Percentiles rank a stretch among this genome's conserved stretches.
Conservation (phyloP, 2,797 vertebrate species). For the Pangasius macronema region DNA sequence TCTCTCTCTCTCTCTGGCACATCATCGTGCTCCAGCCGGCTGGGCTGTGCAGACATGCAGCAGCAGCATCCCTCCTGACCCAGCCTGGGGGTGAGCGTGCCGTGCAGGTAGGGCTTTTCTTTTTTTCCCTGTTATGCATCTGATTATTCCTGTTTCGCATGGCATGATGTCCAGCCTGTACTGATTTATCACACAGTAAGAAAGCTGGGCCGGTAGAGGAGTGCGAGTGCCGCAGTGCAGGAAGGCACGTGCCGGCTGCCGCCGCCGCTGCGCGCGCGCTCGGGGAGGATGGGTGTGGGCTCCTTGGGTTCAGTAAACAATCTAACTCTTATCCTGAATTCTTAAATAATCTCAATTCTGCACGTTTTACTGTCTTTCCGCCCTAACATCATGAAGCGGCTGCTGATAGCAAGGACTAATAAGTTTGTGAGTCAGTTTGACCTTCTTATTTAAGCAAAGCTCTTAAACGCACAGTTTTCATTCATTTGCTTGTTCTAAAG, state of each 20-base stretch:
- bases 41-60: background rate
- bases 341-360: background rate
- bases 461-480: background rate
- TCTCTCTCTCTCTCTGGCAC: no score
- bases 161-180: background rate
- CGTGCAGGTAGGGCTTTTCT: background rate
- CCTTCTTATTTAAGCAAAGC: background rate
- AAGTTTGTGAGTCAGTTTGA: background rate
- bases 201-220: background rate
- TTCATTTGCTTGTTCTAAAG: no score
- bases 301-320: no score
- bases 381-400: background rate
- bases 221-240: constrained; percentile 14
- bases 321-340: background rate
- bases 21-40: background rate
- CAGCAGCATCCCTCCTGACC: background rate
- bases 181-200: background rate
- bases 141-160: no score
- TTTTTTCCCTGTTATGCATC: background rate
- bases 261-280: background rate
- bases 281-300: background rate
- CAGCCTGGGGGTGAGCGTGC: background rate
- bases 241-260: background rate
- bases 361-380: background rate
- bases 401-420: background rate